Evolutionary conservation across 2,797 vertebrate species (phyloP).

Genomic region (Carcharodon carcharias): DNA sequence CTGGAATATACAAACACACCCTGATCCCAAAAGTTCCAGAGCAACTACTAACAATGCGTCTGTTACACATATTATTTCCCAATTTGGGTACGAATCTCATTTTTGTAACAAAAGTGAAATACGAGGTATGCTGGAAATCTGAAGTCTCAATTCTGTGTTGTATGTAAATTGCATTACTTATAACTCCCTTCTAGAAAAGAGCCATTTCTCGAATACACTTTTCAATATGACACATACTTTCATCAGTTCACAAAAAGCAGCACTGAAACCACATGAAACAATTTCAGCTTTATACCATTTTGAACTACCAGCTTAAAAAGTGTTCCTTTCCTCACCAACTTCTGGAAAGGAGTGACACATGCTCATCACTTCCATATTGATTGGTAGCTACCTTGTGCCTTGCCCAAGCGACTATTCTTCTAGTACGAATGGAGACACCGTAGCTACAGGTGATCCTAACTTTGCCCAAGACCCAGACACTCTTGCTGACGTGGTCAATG

Average conservation of each 20-base stretch:
- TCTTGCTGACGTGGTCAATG: background rate
- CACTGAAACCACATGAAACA: background rate
- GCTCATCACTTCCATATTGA: background rate
- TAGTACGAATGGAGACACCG: background rate
- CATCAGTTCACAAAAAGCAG: background rate
- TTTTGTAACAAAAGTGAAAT: background rate
- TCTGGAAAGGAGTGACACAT: background rate
- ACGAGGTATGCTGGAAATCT: no score
- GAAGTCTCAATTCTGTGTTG: background rate
- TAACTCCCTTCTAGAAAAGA: background rate
- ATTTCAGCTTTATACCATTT: background rate
- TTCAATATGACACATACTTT: background rate
- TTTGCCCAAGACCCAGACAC: background rate
- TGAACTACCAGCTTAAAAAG: background rate
- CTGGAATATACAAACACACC: no score
- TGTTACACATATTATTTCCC: background rate
- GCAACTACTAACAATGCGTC: background rate
- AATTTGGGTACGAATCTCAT: background rate
- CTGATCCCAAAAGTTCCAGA: no score
- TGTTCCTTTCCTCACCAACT: background rate
- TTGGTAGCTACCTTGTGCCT: background rate
- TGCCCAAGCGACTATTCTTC: no score
- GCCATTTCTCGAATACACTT: background rate
- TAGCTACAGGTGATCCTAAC: background rate
- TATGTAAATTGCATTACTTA: background rate